Conservation (phyloP, 1,140 invertebrate species). For the Leptinotarsa lineolata region DNA sequence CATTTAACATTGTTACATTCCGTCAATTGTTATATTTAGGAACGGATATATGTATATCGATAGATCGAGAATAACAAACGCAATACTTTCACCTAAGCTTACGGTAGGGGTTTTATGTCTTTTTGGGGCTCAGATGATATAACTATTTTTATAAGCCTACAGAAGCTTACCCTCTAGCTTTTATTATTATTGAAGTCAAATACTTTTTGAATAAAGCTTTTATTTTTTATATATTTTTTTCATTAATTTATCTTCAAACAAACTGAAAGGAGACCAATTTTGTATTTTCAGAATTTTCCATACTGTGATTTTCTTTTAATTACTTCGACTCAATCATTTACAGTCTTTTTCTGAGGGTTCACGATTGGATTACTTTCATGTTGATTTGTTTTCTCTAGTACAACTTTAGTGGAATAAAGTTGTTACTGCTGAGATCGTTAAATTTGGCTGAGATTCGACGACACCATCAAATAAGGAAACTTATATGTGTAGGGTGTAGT, state of each 20-base stretch:
- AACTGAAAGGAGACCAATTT: neutral
- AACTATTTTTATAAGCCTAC: conserved; percentile 32
- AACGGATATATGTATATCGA: conserved; percentile 26
- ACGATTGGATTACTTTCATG: neutral
- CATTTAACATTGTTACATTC: conserved; percentile 49
- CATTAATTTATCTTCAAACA: conserved; percentile 5
- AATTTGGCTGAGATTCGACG: neutral
- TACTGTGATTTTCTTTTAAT: neutral
- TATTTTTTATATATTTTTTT: conserved; percentile 29
- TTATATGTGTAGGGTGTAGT: conserved; percentile 31
- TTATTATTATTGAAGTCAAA: neutral
- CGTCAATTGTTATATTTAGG: conserved; percentile 36
- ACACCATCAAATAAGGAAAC: conserved; percentile 37
- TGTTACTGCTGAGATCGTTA: conserved; percentile 26
- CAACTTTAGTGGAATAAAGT: conserved; percentile 26
- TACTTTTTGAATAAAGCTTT: conserved; percentile 10
- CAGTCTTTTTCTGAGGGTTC: neutral
- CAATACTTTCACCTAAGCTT: conserved; percentile 25
- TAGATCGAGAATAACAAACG: conserved; percentile 26
- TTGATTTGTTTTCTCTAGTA: conserved; percentile 26
- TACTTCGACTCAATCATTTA: neutral
- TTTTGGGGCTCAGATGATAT: conserved; percentile 20
- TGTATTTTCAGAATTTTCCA: neutral
- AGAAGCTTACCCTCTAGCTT: conserved; percentile 19
- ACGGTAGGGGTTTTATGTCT: conserved; percentile 35